phyloP scores from a whole-genome alignment of 2,888 invertebrate species.

The Sipha maydis region DNA sequence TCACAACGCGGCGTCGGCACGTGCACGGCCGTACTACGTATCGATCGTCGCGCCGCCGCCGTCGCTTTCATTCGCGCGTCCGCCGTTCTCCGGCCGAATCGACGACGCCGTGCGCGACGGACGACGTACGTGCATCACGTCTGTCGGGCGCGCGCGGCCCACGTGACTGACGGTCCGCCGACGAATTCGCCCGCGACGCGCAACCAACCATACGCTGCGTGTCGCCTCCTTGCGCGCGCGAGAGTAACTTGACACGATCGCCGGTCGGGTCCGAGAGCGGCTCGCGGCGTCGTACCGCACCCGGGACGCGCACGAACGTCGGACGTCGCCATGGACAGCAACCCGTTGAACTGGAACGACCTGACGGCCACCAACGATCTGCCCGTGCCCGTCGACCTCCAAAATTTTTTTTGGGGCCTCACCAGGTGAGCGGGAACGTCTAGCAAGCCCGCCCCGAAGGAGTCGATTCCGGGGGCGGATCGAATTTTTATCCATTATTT shows the following conservation, averaged over 20 bases:
- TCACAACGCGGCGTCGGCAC: constrained; percentile 8
- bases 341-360: constrained; percentile 55
- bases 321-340: constrained; percentile 6
- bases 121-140: too few relatives aligned
- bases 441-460: too few relatives aligned
- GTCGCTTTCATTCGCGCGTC: neutral
- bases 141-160: neutral
- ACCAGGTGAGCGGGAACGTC: constrained; percentile 20
- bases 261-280: too few relatives aligned
- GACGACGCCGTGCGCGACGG: neutral
- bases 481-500: too few relatives aligned
- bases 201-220: too few relatives aligned
- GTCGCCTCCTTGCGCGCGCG: too few relatives aligned
- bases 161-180: neutral
- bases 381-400: constrained; percentile 39
- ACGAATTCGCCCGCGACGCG: too few relatives aligned
- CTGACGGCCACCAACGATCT: constrained; percentile 6
- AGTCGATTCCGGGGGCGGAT: too few relatives aligned
- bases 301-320: too few relatives aligned
- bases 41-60: constrained; percentile 20
- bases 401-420: constrained; percentile 55
- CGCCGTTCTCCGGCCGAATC: neutral
- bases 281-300: too few relatives aligned
- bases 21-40: neutral
- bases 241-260: too few relatives aligned